Conservation (phyloP, 2,113 vertebrate genomes). For the Gallinago media region DNA sequence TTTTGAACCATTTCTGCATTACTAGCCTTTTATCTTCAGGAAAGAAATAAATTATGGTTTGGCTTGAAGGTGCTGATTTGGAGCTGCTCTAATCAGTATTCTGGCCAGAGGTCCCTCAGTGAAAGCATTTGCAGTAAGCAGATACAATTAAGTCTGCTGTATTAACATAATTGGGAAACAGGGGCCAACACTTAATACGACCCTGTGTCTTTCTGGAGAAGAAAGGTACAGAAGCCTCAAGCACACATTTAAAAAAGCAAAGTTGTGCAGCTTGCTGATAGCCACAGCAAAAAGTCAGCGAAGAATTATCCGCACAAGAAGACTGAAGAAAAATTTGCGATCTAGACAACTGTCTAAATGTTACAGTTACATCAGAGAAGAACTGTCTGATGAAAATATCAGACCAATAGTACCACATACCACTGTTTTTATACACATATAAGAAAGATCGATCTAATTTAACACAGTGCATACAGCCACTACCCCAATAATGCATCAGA, state of each 20-base stretch:
- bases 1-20: neutral
- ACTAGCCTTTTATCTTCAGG: neutral
- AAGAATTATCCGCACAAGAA: neutral
- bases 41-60: neutral
- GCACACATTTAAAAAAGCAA: neutral
- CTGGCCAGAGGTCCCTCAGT: neutral
- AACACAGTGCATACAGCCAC: neutral
- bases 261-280: neutral
- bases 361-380: neutral
- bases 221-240: neutral
- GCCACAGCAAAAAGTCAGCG: neutral
- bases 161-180: neutral
- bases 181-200: neutral
- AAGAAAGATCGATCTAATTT: neutral
- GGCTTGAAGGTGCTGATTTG: neutral
- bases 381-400: neutral
- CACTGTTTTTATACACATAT: neutral
- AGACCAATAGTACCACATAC: neutral
- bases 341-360: neutral
- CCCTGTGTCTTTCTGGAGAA: neutral
- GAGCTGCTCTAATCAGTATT: neutral
- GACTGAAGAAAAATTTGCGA: neutral
- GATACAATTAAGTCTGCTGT: neutral
- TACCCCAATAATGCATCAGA: neutral
- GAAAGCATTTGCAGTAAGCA: neutral